Evolutionary conservation across 2,113 vertebrate species (phyloP).

Genomic region (Indri indri): DNA sequence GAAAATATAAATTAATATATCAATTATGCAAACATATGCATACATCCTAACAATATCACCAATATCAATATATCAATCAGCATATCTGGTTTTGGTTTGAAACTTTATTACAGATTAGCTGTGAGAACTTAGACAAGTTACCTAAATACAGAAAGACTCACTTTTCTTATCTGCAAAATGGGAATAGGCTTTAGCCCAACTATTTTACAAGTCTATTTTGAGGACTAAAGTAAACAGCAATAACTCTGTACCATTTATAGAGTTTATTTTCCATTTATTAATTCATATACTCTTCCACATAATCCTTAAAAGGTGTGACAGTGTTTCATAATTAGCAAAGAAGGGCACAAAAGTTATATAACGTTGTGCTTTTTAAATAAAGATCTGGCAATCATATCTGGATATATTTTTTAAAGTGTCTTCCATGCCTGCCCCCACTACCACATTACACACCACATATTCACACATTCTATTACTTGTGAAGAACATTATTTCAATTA

Average conservation of each 20-base stretch:
- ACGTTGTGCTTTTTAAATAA: not conserved
- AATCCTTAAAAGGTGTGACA: not conserved
- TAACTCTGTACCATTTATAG: not conserved
- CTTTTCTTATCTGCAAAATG: not conserved
- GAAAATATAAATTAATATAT: not conserved
- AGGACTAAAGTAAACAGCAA: not conserved
- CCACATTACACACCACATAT: not conserved
- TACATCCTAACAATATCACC: not conserved
- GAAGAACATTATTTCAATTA: not conserved
- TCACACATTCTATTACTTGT: not conserved
- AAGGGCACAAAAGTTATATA: not conserved
- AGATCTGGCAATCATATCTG: not conserved
- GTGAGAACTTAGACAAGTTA: not conserved
- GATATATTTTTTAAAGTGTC: not conserved
- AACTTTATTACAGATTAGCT: not conserved
- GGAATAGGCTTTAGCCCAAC: not conserved
- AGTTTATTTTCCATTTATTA: not conserved
- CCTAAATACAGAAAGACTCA: not conserved
- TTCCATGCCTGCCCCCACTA: not conserved
- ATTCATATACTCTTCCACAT: not conserved
- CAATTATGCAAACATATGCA: not conserved
- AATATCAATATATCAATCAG: not conserved
- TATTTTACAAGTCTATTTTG: not conserved
- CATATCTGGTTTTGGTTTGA: slow-evolving; percentile 6
- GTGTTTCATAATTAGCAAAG: slow-evolving; percentile 34